These are phyloP conservation scores for Clytia hemisphaerica DNA, from an alignment of 30 jellyfish, hydroid and myxozoan genomes.

Conservation along the genomic window DNA sequence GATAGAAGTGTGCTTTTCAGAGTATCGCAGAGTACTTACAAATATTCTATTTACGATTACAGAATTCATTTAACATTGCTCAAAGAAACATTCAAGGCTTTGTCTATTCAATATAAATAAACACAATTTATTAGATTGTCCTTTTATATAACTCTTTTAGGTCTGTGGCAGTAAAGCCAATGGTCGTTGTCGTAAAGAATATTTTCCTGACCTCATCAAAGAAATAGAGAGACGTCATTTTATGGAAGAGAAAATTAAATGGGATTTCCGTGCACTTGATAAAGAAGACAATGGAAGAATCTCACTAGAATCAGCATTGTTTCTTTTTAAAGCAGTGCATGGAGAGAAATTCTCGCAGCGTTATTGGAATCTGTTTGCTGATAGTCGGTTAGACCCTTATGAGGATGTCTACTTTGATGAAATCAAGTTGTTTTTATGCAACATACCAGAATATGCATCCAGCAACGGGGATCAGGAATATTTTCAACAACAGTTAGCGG, in stretches of 20 bases:
- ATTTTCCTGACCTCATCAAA: constrained; percentile 34
- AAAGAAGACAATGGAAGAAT: constrained; percentile 64
- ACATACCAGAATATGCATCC: constrained; percentile 50
- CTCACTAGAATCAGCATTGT: constrained; percentile 67
- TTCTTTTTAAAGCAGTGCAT: constrained; percentile 72
- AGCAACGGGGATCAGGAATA: constrained; percentile 51
- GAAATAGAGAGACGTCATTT: constrained; percentile 79
- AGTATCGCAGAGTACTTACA: too few relatives aligned
- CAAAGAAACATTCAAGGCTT: too few relatives aligned
- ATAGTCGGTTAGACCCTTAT: constrained; percentile 56
- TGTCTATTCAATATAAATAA: too few relatives aligned
- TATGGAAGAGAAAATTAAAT: constrained; percentile 57
- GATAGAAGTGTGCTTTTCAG: too few relatives aligned
- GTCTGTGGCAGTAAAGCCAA: constrained; percentile 50
- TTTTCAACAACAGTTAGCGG: constrained; percentile 23
- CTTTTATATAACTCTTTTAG: background rate
- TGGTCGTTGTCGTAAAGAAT: constrained; percentile 34
- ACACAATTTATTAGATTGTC: background rate
- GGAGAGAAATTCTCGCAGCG: constrained; percentile 47
- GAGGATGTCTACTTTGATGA: constrained; percentile 73
- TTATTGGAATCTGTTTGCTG: constrained; percentile 66
- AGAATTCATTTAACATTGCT: too few relatives aligned
- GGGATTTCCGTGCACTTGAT: constrained; percentile 88
- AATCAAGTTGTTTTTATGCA: constrained; percentile 51
- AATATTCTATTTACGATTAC: too few relatives aligned